phyloP scores from a whole-genome alignment of 2,113 vertebrate species.

The Odocoileus hemionus region DNA sequence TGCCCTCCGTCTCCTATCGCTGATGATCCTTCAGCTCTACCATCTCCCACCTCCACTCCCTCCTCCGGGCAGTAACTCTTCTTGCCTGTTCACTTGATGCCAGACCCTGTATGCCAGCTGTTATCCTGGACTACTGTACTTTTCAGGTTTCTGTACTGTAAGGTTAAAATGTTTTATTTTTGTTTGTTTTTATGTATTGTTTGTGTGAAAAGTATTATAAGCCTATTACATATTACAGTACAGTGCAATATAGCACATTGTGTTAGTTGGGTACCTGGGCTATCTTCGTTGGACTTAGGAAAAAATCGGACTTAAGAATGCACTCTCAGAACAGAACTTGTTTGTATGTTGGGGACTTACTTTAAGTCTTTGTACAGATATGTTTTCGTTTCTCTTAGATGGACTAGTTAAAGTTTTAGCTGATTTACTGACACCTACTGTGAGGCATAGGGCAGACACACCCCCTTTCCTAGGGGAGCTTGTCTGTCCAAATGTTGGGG shows the following conservation, averaged over 20 bases:
- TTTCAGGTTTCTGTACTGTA: background rate
- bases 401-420: background rate
- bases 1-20: background rate
- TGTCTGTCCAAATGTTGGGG: background rate
- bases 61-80: background rate
- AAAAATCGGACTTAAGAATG: background rate
- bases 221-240: background rate
- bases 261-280: background rate
- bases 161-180: background rate
- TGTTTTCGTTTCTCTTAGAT: background rate
- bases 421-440: background rate
- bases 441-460: background rate
- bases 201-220: background rate
- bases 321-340: background rate
- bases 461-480: background rate
- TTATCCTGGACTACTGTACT: background rate
- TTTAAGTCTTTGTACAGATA: background rate
- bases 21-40: background rate
- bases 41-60: background rate
- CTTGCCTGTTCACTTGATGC: background rate
- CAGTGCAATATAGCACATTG: background rate
- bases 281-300: background rate
- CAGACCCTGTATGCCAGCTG: background rate
- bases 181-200: background rate
- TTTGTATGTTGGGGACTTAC: background rate